Evolutionary conservation across 1,140 invertebrate genomes (phyloP).

Genomic region (Danaus melanippus): DNA sequence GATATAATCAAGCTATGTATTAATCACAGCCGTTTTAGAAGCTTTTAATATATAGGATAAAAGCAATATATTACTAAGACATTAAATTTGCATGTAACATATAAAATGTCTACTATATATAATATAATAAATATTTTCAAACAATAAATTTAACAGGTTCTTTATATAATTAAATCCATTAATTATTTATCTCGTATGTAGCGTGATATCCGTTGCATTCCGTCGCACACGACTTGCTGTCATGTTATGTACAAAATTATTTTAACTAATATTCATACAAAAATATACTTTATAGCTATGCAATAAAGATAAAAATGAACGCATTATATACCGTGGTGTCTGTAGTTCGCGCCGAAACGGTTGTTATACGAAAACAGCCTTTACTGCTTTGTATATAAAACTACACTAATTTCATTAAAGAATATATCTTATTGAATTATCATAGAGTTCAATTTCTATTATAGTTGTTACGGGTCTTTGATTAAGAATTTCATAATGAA

Average conservation of each 20-base stretch:
- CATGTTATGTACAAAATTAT: conserved; percentile 28
- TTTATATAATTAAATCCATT: conserved; percentile 5
- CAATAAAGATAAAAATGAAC: conserved; percentile 14
- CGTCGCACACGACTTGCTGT: conserved; percentile 51
- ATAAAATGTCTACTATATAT: too few relatives aligned
- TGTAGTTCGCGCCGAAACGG: conserved; percentile 10
- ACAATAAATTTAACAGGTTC: not conserved
- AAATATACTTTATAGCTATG: conserved; percentile 18
- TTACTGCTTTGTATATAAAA: conserved; percentile 15
- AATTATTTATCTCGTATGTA: conserved; percentile 27
- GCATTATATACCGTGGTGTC: conserved; percentile 5
- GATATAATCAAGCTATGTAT: conserved; percentile 13
- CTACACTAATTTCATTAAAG: conserved; percentile 9
- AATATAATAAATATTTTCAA: too few relatives aligned
- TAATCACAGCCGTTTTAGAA: too few relatives aligned
- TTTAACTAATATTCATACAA: conserved; percentile 2
- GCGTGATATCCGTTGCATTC: conserved; percentile 38
- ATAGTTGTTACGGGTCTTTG: not conserved
- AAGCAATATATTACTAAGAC: too few relatives aligned
- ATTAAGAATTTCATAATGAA: not conserved
- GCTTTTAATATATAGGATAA: too few relatives aligned
- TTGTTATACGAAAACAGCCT: conserved; percentile 22
- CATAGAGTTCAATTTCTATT: conserved; percentile 3
- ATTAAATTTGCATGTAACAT: too few relatives aligned
- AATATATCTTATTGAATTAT: not conserved